Conservation (phyloP, 1,140 invertebrate genomes). For the Antheraea mylitta region DNA sequence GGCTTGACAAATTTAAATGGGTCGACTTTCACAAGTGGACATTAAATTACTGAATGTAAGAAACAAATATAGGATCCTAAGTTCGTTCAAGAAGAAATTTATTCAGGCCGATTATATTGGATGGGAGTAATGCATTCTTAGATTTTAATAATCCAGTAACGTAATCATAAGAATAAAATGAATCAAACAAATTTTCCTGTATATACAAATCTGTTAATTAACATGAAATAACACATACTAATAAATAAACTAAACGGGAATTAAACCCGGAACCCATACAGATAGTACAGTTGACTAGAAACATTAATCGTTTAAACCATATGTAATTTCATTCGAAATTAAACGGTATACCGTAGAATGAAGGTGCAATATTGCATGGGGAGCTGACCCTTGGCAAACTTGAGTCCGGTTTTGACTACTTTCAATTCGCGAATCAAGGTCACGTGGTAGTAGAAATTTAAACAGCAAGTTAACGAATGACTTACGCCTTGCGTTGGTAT, state of each 20-base stretch:
- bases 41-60: too few species aligned
- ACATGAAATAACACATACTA: background rate
- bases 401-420: slow-evolving; percentile 40
- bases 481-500: background rate
- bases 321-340: background rate
- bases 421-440: slow-evolving; percentile 47
- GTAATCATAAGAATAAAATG: too few species aligned
- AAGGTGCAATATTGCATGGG: slow-evolving; percentile 14
- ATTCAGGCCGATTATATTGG: too few species aligned
- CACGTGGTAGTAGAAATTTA: slow-evolving; percentile 43
- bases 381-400: slow-evolving; percentile 6
- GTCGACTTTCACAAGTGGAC: too few species aligned
- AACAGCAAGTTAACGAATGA: slow-evolving; percentile 16
- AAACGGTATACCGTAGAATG: background rate
- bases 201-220: too few species aligned
- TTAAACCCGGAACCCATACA: slow-evolving; percentile 2
- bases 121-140: too few species aligned
- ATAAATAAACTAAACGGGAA: background rate
- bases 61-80: too few species aligned
- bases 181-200: too few species aligned
- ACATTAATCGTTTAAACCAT: background rate
- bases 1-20: too few species aligned
- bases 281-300: background rate
- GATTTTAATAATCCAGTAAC: too few species aligned
- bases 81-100: too few species aligned